Base-by-base conservation (phyloP, 2,888 invertebrate genomes). In the Melipona bicolor region DNA sequence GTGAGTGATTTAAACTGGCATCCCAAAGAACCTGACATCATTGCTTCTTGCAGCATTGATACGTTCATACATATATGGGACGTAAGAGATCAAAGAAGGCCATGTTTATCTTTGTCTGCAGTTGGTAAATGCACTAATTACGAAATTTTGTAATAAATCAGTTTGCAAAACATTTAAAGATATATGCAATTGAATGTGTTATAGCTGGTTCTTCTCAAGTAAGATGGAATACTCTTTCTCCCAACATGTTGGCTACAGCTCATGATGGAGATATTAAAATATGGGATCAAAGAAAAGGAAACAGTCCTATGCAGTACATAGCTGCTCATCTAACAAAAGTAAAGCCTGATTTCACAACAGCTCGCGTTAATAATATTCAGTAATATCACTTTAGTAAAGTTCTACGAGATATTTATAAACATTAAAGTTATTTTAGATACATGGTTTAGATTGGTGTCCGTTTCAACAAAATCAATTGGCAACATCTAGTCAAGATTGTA, bases 11-110 rank as follows among this genome's bases (percentile, higher is more conserved):
- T 99, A 77, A 98, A 99, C 95, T 99, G 99, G 97, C 98, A 98
- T 92, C 96, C 96, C 72, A 96, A 96, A 92, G 97, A 98, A 93
- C 96, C 97, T 2, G 96, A 97, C 93, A 94, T 97, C 69, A 94
- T 98, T 80, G 97, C 98, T 15, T 98, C 98, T 67, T 98, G 98
- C 92, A 99, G 99, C 6, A 98, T 98, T 76, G 99, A 99, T 93
- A 98, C 98, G 62, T 98, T 97, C 92, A 98, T 98, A 59, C 97
- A 98, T 93, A 96, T 99, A 79, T 99, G 99, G 99, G 99, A 99
- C 93, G 95, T 98, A 73, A 95, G 98, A 90, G 98, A 98, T 95
- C 96, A 97, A 15, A 96, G 98, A 84, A 97, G 97, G 94, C 99
- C 99, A 27, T 96, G 96, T 21, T 94, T 97, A 68, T 98, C 98